phyloP scores from a whole-genome alignment of 1,140 invertebrate species.

The Trissolcus basalis region DNA sequence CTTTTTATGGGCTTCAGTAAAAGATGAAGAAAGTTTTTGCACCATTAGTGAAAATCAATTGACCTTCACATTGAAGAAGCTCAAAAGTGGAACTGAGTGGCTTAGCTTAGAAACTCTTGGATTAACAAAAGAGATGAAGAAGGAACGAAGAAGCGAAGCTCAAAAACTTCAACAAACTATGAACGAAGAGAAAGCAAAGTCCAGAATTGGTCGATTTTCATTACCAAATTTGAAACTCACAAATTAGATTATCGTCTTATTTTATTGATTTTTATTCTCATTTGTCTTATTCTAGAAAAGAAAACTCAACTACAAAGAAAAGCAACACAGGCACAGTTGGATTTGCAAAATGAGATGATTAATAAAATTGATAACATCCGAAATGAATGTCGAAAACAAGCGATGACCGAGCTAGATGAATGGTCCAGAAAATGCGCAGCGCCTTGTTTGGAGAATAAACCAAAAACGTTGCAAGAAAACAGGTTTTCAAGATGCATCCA shows the following conservation, averaged over 20 bases:
- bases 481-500: conserved; percentile 5
- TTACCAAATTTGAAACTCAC: not conserved
- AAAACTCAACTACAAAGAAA: conserved; percentile 73
- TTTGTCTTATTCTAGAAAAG: conserved; percentile 65
- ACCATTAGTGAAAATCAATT: conserved; percentile 77
- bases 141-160: conserved; percentile 74
- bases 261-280: no score
- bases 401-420: conserved; percentile 81
- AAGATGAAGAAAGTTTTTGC: conserved; percentile 78
- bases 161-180: conserved; percentile 73
- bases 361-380: conserved; percentile 78
- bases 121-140: conserved; percentile 77
- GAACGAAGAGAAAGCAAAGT: conserved; percentile 76
- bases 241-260: conserved; percentile 4
- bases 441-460: conserved; percentile 60
- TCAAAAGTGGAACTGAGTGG: conserved; percentile 76
- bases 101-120: conserved; percentile 75
- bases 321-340: conserved; percentile 80
- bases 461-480: conserved; percentile 61
- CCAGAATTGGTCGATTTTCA: conserved; percentile 71
- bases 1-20: conserved; percentile 78
- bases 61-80: conserved; percentile 80
- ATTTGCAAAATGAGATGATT: conserved; percentile 76
- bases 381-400: conserved; percentile 78
- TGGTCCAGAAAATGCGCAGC: conserved; percentile 76